These are phyloP conservation scores for Pollenia griseotomentosa DNA, from an alignment of 2,888 invertebrate genomes.

Conservation along the genomic window DNA sequence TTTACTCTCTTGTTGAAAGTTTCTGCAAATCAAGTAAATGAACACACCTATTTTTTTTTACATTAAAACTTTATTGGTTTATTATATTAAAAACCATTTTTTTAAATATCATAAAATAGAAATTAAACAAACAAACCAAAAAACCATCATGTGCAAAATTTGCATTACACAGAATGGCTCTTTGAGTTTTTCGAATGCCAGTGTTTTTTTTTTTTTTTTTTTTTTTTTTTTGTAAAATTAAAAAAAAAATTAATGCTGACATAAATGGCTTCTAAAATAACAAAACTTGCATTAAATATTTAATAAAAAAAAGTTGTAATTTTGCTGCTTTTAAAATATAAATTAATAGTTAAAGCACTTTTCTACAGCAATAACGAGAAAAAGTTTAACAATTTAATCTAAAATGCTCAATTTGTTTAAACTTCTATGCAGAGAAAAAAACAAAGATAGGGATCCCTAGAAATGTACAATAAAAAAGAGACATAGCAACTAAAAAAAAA, in stretches of 20 bases:
- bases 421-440: not conserved
- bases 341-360: conserved; percentile 52
- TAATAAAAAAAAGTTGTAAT: conserved; percentile 12
- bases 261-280: conserved; percentile 13
- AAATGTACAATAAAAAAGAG: not conserved
- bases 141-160: not conserved
- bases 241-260: conserved; percentile 28
- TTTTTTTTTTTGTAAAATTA: no score
- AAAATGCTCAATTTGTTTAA: conserved; percentile 47
- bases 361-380: conserved; percentile 20
- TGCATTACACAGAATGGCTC: not conserved
- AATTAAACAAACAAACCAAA: no score
- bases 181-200: not conserved
- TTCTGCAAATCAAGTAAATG: no score
- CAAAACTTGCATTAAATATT: conserved; percentile 30
- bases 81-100: no score
- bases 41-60: no score
- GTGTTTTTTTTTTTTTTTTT: not conserved
- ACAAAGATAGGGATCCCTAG: not conserved
- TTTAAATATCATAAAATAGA: no score
- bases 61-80: no score
- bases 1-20: no score
- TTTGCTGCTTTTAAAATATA: conserved; percentile 34
- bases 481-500: not conserved
- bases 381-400: conserved; percentile 60